A percentile compares a stretch with the other conserved stretches of the same genome.
Evolutionary conservation across 2,797 vertebrate species (phyloP).

Genomic region (Anolis apletophallus): DNA sequence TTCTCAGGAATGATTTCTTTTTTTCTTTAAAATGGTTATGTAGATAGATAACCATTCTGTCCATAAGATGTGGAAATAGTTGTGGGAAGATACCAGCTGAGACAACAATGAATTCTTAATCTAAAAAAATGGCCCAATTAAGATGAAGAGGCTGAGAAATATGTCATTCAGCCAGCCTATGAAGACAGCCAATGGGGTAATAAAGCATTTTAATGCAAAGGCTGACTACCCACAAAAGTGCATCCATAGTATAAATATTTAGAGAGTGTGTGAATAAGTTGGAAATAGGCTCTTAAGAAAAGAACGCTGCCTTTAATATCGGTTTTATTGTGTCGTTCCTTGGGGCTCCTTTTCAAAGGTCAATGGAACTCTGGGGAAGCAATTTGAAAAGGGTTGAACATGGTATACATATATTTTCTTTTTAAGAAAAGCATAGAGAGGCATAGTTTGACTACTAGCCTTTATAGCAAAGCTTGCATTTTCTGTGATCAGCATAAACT

Average conservation of each 20-base stretch:
- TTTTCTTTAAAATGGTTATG: too few relatives aligned
- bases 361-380: constrained; percentile 55
- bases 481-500: constrained; percentile 39
- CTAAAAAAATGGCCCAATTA: constrained; percentile 48
- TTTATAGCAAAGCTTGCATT: constrained; percentile 29
- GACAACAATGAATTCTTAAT: constrained; percentile 31
- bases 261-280: constrained; percentile 29
- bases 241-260: constrained; percentile 66
- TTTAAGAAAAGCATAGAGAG: neutral
- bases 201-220: constrained; percentile 68
- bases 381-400: constrained; percentile 51
- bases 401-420: constrained; percentile 6
- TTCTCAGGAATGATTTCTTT: neutral
- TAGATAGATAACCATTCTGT: neutral
- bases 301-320: constrained; percentile 28
- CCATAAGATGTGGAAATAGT: constrained; percentile 13
- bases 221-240: constrained; percentile 52
- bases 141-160: constrained; percentile 35
- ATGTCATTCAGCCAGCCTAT: constrained; percentile 15
- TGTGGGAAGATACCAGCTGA: neutral
- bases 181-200: constrained; percentile 46
- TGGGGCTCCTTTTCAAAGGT: constrained; percentile 46
- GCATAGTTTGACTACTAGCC: neutral
- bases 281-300: constrained; percentile 30
- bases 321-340: constrained; percentile 35